phyloP scores from a whole-genome alignment of 1,140 invertebrate genomes.

The Nylanderia fulva region DNA sequence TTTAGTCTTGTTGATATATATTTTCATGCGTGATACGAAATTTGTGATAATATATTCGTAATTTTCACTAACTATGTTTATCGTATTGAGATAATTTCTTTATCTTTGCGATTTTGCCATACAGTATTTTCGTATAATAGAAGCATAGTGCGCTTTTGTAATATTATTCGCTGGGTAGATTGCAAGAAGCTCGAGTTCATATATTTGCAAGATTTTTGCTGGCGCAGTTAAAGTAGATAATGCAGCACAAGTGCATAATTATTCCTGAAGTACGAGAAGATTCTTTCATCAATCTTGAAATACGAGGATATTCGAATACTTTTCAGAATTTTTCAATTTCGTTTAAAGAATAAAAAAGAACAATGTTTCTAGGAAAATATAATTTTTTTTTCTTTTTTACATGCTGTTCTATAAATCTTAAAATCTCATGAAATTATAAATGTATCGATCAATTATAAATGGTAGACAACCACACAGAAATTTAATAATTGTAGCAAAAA shows the following conservation, averaged over 20 bases:
- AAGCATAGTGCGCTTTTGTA: background rate
- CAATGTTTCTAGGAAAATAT: background rate
- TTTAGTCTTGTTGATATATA: background rate
- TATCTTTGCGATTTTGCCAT: background rate
- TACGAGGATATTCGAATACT: background rate
- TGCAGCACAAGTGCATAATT: background rate
- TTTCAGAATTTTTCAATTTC: background rate
- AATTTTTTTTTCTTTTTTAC: background rate
- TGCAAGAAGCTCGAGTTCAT: background rate
- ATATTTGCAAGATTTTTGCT: background rate
- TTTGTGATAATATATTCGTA: background rate
- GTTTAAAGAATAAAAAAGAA: background rate
- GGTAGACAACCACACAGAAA: background rate
- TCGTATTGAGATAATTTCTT: background rate
- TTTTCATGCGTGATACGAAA: background rate
- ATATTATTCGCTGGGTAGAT: background rate
- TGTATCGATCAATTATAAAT: background rate
- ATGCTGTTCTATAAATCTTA: background rate
- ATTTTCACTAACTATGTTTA: background rate
- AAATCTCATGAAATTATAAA: background rate
- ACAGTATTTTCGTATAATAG: background rate
- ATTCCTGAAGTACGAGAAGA: background rate
- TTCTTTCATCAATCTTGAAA: background rate
- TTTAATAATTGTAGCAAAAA: background rate
- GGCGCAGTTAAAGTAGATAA: constrained; percentile 5